A percentile compares a stretch with the other conserved stretches of the same genome.
These are phyloP conservation scores for Rhinoderma darwinii DNA, from an alignment of 2,113 vertebrate species.

Conservation along the genomic window DNA sequence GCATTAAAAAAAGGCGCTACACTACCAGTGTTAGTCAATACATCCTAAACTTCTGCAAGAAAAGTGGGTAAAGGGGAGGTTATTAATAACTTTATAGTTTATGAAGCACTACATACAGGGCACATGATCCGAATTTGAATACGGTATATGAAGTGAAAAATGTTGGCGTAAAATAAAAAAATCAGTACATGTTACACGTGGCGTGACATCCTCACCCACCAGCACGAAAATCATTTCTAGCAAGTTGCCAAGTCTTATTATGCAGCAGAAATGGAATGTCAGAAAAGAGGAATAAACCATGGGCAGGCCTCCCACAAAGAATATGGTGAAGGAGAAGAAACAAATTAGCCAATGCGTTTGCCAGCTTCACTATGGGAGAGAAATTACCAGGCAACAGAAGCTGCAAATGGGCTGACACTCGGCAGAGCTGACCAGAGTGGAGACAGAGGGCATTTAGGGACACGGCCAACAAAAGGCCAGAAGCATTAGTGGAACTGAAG, in stretches of 20 bases:
- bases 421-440: neutral
- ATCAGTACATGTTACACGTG: neutral
- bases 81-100: no score
- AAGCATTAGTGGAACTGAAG: neutral
- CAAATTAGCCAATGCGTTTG: neutral
- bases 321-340: neutral
- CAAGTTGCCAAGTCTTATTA: neutral
- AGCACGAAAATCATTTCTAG: neutral
- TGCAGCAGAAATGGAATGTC: neutral
- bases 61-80: no score
- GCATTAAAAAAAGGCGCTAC: no score
- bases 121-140: no score
- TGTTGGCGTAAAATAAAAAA: neutral
- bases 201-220: neutral
- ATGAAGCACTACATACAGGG: no score
- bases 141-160: neutral
- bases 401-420: no score
- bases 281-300: neutral
- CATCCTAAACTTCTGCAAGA: no score
- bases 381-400: conserved; percentile 26
- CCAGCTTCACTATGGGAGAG: neutral
- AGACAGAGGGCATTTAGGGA: conserved; percentile 23
- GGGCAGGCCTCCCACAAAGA: neutral
- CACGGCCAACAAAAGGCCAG: conserved; percentile 2
- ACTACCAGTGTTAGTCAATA: no score